These are phyloP conservation scores for Leucophenga maculata DNA, from an alignment of 2,888 invertebrate genomes.

Conservation along the genomic window DNA sequence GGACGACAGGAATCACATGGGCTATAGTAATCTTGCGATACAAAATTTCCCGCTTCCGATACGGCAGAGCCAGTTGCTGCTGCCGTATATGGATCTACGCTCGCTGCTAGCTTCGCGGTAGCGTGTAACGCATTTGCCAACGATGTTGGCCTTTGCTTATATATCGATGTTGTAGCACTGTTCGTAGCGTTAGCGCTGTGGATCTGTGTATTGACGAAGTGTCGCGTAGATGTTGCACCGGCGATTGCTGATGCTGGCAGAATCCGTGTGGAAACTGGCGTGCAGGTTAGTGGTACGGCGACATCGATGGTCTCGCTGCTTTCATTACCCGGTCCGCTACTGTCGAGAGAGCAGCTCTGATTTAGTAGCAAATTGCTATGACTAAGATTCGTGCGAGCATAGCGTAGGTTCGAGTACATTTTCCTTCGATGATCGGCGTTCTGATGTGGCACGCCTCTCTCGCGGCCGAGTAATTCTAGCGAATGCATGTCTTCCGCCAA, in stretches of 20 bases:
- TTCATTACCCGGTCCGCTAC: constrained; percentile 51
- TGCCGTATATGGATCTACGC: constrained; percentile 60
- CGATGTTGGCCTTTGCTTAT: constrained; percentile 33
- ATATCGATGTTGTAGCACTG: neutral
- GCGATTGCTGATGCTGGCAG: constrained; percentile 35
- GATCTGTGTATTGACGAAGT: too few relatives aligned
- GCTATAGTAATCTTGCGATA: constrained; percentile 67
- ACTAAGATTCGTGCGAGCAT: constrained; percentile 71
- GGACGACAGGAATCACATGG: constrained; percentile 70
- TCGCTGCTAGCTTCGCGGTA: constrained; percentile 57
- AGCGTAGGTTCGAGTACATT: constrained; percentile 69
- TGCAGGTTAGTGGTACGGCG: constrained; percentile 32
- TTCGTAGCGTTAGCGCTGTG: constrained; percentile 33
- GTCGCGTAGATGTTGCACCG: constrained; percentile 27
- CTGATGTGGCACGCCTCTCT: constrained; percentile 27
- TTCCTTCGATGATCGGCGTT: constrained; percentile 20
- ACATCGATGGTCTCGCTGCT: constrained; percentile 53
- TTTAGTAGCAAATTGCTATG: constrained; percentile 66
- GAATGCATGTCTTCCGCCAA: neutral
- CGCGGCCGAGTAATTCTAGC: neutral
- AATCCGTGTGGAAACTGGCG: constrained; percentile 13
- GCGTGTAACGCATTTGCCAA: constrained; percentile 59
- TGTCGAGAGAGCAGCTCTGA: constrained; percentile 58
- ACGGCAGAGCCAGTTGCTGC: constrained; percentile 52
- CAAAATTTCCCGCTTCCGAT: constrained; percentile 38